phyloP scores from a whole-genome alignment of 2,888 invertebrate genomes.

The Pachliopta kotzebuea region DNA sequence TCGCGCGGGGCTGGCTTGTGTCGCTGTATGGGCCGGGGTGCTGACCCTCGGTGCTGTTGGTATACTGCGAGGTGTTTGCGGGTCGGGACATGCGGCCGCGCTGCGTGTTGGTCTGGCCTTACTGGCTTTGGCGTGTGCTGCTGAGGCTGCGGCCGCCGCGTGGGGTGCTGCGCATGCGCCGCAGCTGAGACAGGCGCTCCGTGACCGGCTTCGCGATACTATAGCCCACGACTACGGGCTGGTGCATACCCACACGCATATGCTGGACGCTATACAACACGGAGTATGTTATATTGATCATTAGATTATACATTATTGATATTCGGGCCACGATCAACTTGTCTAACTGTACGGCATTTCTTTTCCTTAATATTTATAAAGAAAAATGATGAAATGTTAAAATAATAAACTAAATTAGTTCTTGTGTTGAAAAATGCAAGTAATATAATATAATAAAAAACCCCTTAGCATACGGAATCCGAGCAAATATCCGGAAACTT shows the following conservation, averaged over 20 bases:
- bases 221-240: constrained; percentile 61
- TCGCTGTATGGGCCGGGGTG: constrained; percentile 56
- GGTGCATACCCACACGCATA: constrained; percentile 52
- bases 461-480: too few relatives aligned
- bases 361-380: too few relatives aligned
- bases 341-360: too few relatives aligned
- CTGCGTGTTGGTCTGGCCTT: constrained; percentile 63
- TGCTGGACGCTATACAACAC: constrained; percentile 63
- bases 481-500: too few relatives aligned
- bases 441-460: too few relatives aligned
- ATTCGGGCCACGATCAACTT: too few relatives aligned
- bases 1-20: constrained; percentile 47
- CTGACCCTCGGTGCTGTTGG: constrained; percentile 55
- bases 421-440: too few relatives aligned
- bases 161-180: constrained; percentile 69
- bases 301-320: not conserved
- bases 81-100: constrained; percentile 52
- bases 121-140: constrained; percentile 61
- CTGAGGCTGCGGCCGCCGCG: constrained; percentile 63
- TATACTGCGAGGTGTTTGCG: constrained; percentile 38
- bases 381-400: too few relatives aligned
- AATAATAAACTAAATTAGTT: too few relatives aligned
- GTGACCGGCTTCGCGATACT: constrained; percentile 46
- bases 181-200: constrained; percentile 52
- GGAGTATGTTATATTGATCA: constrained; percentile 43